These are phyloP conservation scores for Microcebus griseorufus DNA, from an alignment of 2,113 vertebrate genomes.

Conservation along the genomic window DNA sequence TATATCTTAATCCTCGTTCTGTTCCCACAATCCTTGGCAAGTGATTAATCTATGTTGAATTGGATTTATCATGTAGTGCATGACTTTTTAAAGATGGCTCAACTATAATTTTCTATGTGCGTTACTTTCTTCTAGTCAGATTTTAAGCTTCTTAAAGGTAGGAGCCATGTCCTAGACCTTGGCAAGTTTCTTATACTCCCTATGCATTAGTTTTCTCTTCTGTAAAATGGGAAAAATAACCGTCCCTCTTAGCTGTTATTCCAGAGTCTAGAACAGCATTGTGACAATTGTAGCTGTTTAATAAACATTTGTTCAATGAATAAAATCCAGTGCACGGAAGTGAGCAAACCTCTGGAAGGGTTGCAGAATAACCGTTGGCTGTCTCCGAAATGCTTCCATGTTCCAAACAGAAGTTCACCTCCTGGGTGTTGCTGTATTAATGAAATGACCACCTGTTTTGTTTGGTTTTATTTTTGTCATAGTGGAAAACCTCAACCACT, in stretches of 20 bases:
- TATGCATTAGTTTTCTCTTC: not conserved
- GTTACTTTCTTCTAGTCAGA: not conserved
- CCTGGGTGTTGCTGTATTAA: not conserved
- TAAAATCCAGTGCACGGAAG: not conserved
- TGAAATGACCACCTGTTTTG: not conserved
- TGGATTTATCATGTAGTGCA: not conserved
- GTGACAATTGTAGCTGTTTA: not conserved
- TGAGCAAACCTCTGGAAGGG: not conserved
- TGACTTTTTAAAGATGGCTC: not conserved
- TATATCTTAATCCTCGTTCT: not conserved
- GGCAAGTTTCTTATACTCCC: not conserved
- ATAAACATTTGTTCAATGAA: not conserved
- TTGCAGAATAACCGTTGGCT: not conserved
- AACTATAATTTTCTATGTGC: not conserved
- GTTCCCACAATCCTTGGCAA: not conserved
- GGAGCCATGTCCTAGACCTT: not conserved
- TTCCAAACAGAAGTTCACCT: not conserved
- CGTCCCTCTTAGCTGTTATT: not conserved
- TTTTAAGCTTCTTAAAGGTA: not conserved
- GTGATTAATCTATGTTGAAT: not conserved
- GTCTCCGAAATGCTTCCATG: not conserved
- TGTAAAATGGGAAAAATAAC: not conserved
- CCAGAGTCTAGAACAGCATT: not conserved
- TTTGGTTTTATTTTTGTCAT: conserved; percentile 77
- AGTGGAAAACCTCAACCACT: conserved; percentile 98